Percentiles rank a stretch among this genome's conserved stretches.
phyloP scores from a whole-genome alignment of 2,797 vertebrate species.

The Etheostoma nigrum region DNA sequence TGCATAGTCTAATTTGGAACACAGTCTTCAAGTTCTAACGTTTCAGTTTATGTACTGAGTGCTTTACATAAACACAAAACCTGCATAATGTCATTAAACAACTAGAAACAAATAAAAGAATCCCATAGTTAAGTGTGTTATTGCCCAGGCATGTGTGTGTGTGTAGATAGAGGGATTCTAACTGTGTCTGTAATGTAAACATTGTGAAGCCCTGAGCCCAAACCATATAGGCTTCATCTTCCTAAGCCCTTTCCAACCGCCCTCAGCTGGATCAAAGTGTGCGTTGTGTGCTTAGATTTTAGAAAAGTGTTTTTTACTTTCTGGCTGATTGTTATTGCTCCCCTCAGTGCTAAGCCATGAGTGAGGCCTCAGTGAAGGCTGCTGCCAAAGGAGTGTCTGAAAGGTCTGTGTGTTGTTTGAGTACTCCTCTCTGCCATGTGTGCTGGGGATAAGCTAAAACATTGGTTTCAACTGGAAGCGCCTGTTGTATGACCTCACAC shows the following conservation, averaged over 20 bases:
- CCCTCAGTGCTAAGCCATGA: slow-evolving; percentile 65
- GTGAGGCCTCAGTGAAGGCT: slow-evolving; percentile 50
- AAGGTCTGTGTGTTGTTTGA: slow-evolving; percentile 28
- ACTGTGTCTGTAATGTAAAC: slow-evolving; percentile 46
- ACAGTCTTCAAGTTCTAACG: not conserved
- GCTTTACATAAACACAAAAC: not conserved
- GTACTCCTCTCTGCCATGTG: slow-evolving; percentile 37
- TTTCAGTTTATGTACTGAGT: not conserved
- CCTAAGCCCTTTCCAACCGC: slow-evolving; percentile 46
- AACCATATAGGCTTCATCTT: slow-evolving; percentile 58
- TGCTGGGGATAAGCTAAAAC: slow-evolving; percentile 19
- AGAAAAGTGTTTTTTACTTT: slow-evolving; percentile 52
- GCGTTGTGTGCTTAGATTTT: slow-evolving; percentile 66
- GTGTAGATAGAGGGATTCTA: slow-evolving; percentile 16
- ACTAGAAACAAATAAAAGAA: slow-evolving; percentile 1
- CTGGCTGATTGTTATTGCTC: slow-evolving; percentile 62
- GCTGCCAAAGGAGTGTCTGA: slow-evolving; percentile 56
- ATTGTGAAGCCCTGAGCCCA: slow-evolving; percentile 34
- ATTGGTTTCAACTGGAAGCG: slow-evolving; percentile 38
- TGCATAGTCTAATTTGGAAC: not conserved
- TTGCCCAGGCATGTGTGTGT: slow-evolving; percentile 26
- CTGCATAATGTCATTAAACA: not conserved
- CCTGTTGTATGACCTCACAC: slow-evolving; percentile 56
- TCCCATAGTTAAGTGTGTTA: not conserved
- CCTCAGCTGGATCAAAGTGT: slow-evolving; percentile 68